phyloP scores from a whole-genome alignment of 2,797 vertebrate genomes.

The Chelon labrosus region DNA sequence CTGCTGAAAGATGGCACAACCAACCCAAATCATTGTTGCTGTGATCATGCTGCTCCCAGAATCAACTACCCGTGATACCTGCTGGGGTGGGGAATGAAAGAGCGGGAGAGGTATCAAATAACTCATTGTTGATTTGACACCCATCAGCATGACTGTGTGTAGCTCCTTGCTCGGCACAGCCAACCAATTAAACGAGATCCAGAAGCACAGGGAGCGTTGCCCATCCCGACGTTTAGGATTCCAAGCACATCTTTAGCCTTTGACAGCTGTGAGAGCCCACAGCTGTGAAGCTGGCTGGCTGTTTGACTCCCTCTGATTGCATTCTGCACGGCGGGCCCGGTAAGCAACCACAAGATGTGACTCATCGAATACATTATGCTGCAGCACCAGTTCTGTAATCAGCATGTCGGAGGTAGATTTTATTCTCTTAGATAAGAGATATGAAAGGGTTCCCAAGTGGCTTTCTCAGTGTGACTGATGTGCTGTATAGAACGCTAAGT shows the following conservation, averaged over 20 bases:
- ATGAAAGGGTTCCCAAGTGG: constrained; percentile 39
- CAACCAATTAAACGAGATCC: not conserved
- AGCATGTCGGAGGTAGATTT: constrained; percentile 21
- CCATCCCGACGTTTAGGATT: constrained; percentile 24
- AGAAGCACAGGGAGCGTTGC: not conserved
- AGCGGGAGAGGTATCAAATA: constrained; percentile 38
- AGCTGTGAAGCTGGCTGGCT: constrained; percentile 19
- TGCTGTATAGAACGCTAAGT: not conserved
- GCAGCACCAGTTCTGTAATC: constrained; percentile 40
- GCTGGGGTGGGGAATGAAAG: constrained; percentile 44
- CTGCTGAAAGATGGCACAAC: constrained; percentile 24
- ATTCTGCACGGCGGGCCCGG: not conserved
- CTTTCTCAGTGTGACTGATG: constrained; percentile 28
- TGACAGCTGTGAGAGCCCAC: constrained; percentile 26
- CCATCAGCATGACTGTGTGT: constrained; percentile 4
- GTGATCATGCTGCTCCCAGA: constrained; percentile 19
- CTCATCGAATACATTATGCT: constrained; percentile 33
- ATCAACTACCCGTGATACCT: constrained; percentile 50
- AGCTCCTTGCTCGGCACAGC: not conserved
- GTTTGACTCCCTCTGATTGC: constrained; percentile 29
- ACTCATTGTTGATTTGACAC: constrained; percentile 18
- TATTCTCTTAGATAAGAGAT: constrained; percentile 45
- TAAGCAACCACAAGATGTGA: constrained; percentile 33
- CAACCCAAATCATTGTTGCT: constrained; percentile 13
- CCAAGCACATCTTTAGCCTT: constrained; percentile 38